A percentile compares a stretch with the other conserved stretches of the same genome.
phyloP scores from a whole-genome alignment of 2,113 vertebrate genomes.

The Calonectris borealis region DNA sequence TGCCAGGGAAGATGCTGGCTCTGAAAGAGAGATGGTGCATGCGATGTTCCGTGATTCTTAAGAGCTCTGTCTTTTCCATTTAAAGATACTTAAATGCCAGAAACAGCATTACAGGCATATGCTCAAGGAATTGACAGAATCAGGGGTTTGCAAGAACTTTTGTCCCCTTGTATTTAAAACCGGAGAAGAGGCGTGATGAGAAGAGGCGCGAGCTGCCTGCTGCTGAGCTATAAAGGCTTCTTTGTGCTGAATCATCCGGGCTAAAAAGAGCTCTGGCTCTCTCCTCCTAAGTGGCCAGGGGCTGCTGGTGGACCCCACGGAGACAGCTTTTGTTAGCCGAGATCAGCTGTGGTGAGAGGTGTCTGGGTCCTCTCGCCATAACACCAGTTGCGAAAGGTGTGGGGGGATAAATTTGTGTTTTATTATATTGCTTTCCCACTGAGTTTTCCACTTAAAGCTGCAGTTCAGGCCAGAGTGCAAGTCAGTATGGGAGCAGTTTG shows the following conservation, averaged over 20 bases:
- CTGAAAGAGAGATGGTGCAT: neutral
- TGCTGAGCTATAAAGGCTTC: neutral
- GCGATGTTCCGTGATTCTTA: neutral
- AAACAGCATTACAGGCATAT: neutral
- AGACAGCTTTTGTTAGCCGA: neutral
- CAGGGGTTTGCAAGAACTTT: neutral
- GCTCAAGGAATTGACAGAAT: neutral
- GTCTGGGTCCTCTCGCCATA: neutral
- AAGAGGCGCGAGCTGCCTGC: neutral
- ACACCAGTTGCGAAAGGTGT: neutral
- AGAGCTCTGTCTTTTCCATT: neutral
- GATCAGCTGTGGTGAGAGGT: neutral
- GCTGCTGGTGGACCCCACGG: neutral
- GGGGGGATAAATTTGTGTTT: neutral
- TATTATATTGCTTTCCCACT: neutral
- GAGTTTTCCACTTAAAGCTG: neutral
- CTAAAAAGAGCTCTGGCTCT: neutral
- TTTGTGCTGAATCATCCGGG: neutral
- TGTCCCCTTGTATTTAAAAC: conserved; percentile 1
- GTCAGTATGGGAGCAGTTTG: neutral
- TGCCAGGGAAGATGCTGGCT: neutral
- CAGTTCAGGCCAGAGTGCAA: neutral
- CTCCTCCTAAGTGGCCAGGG: neutral
- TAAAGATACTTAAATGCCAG: neutral
- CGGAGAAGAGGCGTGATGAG: conserved; percentile 12